A percentile compares a stretch with the other conserved stretches of the same genome.
phyloP scores from a whole-genome alignment of 1,140 invertebrate species.

The Bombus cullumanus region DNA sequence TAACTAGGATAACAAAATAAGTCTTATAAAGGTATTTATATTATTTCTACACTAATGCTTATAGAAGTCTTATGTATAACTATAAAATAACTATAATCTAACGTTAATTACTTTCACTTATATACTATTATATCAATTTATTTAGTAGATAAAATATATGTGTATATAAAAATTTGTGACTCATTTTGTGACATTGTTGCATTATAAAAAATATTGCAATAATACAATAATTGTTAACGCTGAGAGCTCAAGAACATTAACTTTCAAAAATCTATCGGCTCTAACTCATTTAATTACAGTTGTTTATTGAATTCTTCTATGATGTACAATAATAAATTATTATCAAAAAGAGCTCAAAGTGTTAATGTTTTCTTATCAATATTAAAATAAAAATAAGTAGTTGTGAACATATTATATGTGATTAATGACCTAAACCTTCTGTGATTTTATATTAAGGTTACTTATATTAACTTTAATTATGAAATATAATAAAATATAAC shows the following conservation, averaged over 20 bases:
- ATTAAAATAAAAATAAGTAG: not conserved
- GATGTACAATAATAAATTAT: not conserved
- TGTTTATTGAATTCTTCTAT: not conserved
- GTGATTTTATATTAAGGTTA: not conserved
- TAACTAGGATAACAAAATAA: not conserved
- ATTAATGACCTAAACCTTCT: constrained; percentile 7
- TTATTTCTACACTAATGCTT: not conserved
- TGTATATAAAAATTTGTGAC: not conserved
- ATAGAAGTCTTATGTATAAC: not conserved
- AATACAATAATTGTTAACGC: not conserved
- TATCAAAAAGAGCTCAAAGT: constrained; percentile 1
- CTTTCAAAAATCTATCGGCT: not conserved
- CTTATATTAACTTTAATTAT: not conserved
- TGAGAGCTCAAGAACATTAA: not conserved
- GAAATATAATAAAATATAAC: not conserved
- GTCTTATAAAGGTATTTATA: not conserved
- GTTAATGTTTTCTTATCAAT: not conserved
- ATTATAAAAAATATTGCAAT: not conserved
- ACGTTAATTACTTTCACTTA: not conserved
- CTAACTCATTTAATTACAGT: not conserved
- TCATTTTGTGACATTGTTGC: not conserved
- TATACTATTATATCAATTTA: not conserved
- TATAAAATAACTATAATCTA: not conserved
- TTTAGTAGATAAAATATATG: not conserved
- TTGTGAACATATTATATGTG: not conserved